Conservation (phyloP, 2,113 vertebrate species). For the Drymodes brunneopygia region DNA sequence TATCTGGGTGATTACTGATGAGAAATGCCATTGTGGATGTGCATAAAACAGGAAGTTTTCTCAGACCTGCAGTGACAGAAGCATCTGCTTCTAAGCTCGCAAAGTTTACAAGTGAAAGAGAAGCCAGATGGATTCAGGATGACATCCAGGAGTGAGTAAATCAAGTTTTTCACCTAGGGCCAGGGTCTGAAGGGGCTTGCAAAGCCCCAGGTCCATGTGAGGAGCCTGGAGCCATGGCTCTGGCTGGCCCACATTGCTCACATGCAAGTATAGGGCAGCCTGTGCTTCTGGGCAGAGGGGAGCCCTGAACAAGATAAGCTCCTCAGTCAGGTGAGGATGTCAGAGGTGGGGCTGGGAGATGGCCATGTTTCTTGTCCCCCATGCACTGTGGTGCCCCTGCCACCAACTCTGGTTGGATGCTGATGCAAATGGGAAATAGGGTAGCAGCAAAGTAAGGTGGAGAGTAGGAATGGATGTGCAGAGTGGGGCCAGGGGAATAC, state of each 20-base stretch:
- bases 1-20: neutral
- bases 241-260: neutral
- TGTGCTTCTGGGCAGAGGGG: neutral
- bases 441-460: neutral
- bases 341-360: neutral
- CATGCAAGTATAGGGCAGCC: neutral
- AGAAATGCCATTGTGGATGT: accelerated
- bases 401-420: neutral
- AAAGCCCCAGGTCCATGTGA: neutral
- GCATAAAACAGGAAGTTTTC: neutral
- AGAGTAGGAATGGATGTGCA: neutral
- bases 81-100: neutral
- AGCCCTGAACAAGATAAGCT: neutral
- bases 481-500: neutral
- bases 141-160: neutral
- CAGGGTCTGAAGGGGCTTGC: neutral
- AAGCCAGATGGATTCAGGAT: neutral
- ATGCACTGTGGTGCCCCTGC: accelerated
- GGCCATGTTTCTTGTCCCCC: neutral
- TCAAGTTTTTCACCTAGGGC: accelerated
- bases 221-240: neutral
- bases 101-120: neutral
- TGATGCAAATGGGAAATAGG: neutral
- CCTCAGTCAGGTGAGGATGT: neutral
- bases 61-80: neutral